Evolutionary conservation across 2,888 invertebrate species (phyloP).

Genomic region (Nomada fabriciana): DNA sequence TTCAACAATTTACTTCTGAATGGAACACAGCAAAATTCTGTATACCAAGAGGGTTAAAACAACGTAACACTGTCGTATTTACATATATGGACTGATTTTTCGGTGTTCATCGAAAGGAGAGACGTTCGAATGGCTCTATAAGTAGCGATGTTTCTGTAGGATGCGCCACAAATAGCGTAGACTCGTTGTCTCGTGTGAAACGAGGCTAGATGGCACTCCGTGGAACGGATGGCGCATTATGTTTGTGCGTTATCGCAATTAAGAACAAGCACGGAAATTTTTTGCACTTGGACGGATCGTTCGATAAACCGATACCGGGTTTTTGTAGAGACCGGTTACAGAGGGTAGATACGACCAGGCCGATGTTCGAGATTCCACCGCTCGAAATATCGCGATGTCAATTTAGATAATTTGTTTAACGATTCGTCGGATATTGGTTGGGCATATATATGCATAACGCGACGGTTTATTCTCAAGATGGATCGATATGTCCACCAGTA

Average conservation of each 20-base stretch:
- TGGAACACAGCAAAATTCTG: too few relatives aligned
- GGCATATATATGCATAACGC: not conserved
- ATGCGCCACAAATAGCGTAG: too few relatives aligned
- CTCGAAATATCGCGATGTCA: not conserved
- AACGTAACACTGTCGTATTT: too few relatives aligned
- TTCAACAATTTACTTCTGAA: too few relatives aligned
- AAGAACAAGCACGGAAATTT: constrained; percentile 17
- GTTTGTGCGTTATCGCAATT: constrained; percentile 32
- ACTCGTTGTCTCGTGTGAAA: not conserved
- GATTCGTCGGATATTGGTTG: not conserved
- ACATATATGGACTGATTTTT: too few relatives aligned
- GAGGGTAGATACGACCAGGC: not conserved
- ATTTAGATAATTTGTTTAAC: constrained; percentile 13
- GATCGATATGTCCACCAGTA: not conserved
- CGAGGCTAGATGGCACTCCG: constrained; percentile 3
- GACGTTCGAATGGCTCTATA: too few relatives aligned
- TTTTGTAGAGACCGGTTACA: not conserved
- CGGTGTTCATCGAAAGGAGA: too few relatives aligned
- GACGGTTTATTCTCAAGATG: not conserved
- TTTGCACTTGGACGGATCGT: constrained; percentile 4
- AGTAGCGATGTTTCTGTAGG: too few relatives aligned
- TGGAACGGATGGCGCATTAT: constrained; percentile 9
- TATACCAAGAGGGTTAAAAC: too few relatives aligned
- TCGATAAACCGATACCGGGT: constrained; percentile 7
- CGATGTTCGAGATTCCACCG: not conserved